These are phyloP conservation scores for Pitta sordida DNA, from an alignment of 2,113 vertebrate genomes.

Conservation along the genomic window DNA sequence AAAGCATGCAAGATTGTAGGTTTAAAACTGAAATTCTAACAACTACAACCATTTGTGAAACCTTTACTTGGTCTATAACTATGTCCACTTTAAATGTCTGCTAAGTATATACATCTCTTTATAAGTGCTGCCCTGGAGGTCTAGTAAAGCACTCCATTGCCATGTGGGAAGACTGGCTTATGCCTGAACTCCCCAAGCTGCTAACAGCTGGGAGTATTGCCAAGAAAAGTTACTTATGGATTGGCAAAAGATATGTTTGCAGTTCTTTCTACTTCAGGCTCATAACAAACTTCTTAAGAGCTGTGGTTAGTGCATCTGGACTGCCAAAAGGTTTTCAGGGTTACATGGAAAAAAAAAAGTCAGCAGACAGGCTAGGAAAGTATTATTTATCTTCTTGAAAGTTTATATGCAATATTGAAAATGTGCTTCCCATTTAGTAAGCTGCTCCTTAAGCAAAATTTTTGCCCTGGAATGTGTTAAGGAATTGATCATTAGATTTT, in stretches of 20 bases:
- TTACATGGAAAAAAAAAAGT: constrained; percentile 34
- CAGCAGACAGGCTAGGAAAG: constrained; percentile 42
- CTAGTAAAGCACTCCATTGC: background rate
- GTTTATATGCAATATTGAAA: background rate
- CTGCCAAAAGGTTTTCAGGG: constrained; percentile 52
- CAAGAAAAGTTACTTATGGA: constrained; percentile 53
- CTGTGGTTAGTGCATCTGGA: constrained; percentile 59
- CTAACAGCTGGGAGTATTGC: constrained; percentile 21
- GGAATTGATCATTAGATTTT: background rate
- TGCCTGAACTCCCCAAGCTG: background rate
- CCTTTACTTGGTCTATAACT: background rate
- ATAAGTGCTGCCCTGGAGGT: background rate
- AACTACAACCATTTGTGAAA: background rate
- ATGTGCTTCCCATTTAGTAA: background rate
- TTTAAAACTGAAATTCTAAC: background rate
- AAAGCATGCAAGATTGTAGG: background rate
- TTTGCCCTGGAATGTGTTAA: background rate
- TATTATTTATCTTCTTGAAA: constrained; percentile 57
- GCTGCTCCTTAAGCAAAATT: background rate
- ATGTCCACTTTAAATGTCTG: background rate
- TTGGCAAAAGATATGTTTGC: constrained; percentile 17
- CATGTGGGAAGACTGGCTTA: background rate
- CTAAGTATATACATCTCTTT: background rate
- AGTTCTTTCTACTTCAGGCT: constrained; percentile 62
- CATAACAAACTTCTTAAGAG: constrained; percentile 65